Evolutionary conservation across 2,888 invertebrate genomes (phyloP), one percentile per base, ranked within the genome.

Genomic region (Trichopoda pennipes): DNA sequence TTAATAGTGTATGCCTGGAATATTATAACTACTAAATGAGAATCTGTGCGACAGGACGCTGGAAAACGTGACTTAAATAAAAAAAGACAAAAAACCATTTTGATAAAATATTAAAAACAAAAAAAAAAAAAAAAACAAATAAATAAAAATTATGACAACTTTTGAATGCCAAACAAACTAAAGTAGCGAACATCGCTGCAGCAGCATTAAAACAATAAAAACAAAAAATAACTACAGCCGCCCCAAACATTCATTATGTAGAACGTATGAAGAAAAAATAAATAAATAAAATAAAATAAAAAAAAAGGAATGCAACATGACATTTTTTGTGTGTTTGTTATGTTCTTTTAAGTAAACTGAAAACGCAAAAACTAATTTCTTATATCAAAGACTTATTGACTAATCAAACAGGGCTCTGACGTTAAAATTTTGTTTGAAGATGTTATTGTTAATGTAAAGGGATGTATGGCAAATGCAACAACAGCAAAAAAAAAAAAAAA

Each of bases 61-160:
- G 76, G 60, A 74, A 82, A 77, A 80, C 82, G 84, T 84, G 84
- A 84, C 82, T 63, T 58, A 66, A 84, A 84, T 84, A 72, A 44
- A 63, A 42, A 12, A 9, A 1, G 2, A 28, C 47, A 35, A 44
- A 28, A 42, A 75, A 51, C 55, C 19, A 32, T 56, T 73, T 70
- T 66, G 69, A 70, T 12, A 83, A 77, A 74, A 63, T 51, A 70
- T 64, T 10, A 28, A 7, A 6, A 28, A 28, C 4, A 28, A 28
- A 6, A 2, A 28, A 28, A 6, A 28, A n/a, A n/a, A n/a, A n/a
- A n/a, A n/a, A n/a, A n/a, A n/a, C n/a, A n/a, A n/a, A n/a, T n/a
- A 64, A 79, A 61, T 44, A 75, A 73, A 78, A 80, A 61, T 81
- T 70, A 81, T 76, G 69, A 77, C 83, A 69, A 63, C 51, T 77